Evolutionary conservation across 2,888 invertebrate genomes (phyloP).

Genomic region (Aproaerema taeniolella): DNA sequence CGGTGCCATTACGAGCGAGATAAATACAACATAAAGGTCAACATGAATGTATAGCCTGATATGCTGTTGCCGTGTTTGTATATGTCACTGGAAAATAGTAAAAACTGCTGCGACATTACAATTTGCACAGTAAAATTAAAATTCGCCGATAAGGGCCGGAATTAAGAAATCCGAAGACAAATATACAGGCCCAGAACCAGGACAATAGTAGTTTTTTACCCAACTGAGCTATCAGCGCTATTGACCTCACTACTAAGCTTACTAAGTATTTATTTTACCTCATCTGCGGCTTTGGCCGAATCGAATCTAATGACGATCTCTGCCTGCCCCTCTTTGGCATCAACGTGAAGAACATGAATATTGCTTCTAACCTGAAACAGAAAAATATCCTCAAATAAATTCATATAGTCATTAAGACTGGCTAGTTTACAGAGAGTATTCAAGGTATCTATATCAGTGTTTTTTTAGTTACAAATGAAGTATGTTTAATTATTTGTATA

Average conservation of each 20-base stretch:
- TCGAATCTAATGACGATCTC: slow-evolving; percentile 83
- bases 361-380: slow-evolving; percentile 76
- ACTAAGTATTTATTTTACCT: slow-evolving; percentile 32
- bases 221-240: not conserved
- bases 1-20: too few species aligned
- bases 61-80: too few species aligned
- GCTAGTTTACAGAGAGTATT: too few species aligned
- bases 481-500: too few species aligned
- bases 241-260: not conserved
- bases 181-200: not conserved
- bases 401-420: too few species aligned
- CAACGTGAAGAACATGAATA: slow-evolving; percentile 85
- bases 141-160: not conserved
- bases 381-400: not conserved
- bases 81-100: too few species aligned
- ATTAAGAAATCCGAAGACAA: not conserved
- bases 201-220: not conserved
- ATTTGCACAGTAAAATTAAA: too few species aligned
- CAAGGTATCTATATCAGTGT: too few species aligned
- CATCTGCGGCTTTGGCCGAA: slow-evolving; percentile 62
- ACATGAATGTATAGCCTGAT: too few species aligned
- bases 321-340: slow-evolving; percentile 83
- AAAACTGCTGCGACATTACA: too few species aligned
- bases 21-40: too few species aligned
- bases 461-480: too few species aligned